Conservation (phyloP, 2,113 vertebrate species). For the Tiliqua scincoides region DNA sequence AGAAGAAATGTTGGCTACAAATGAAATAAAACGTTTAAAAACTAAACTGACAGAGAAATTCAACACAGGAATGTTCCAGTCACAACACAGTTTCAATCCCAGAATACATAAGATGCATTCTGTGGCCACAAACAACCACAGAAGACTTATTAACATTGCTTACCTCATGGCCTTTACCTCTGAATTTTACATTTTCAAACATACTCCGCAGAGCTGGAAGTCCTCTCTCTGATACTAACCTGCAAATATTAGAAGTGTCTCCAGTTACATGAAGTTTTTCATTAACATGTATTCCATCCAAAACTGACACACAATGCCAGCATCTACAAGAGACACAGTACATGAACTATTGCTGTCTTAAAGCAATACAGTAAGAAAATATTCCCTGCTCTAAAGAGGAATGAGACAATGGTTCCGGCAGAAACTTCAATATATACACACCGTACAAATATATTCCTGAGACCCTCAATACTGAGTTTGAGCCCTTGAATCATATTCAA, state of each 20-base stretch:
- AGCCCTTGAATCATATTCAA: background rate
- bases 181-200: conserved; percentile 86
- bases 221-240: conserved; percentile 89
- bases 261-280: background rate
- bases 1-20: too few species aligned
- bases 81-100: background rate
- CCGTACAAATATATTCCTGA: background rate
- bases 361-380: background rate
- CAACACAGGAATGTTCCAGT: background rate
- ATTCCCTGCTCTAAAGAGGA: background rate
- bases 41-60: background rate
- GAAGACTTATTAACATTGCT: conserved; percentile 37
- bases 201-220: conserved; percentile 89
- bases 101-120: background rate
- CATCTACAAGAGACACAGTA: background rate
- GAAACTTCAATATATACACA: background rate
- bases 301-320: background rate
- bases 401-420: background rate
- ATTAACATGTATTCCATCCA: background rate
- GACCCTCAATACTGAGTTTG: background rate
- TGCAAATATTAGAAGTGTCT: conserved; percentile 60
- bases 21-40: background rate
- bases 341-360: background rate
- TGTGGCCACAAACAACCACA: conserved; percentile 8
- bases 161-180: conserved; percentile 95